Conservation (phyloP, 2,113 vertebrate species). For the Microcebus ravelobensis region DNA sequence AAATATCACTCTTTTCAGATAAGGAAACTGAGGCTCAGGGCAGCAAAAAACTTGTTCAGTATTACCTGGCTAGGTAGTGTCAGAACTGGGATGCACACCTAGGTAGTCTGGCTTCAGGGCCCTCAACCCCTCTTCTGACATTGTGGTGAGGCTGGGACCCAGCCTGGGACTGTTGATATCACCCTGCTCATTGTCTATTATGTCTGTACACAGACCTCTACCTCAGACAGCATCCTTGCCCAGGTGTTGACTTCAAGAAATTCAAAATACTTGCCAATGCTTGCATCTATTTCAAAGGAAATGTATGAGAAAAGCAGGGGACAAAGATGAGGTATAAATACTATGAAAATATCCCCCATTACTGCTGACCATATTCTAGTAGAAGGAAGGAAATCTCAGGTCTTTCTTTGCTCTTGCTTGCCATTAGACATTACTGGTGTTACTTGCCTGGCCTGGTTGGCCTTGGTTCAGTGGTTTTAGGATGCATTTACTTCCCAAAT, state of each 20-base stretch:
- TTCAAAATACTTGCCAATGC: neutral
- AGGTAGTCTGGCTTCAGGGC: neutral
- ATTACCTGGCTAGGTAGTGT: neutral
- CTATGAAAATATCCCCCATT: neutral
- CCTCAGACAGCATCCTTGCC: neutral
- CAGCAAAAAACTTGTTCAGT: neutral
- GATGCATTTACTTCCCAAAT: conserved; percentile 36
- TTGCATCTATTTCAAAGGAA: neutral
- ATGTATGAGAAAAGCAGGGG: neutral
- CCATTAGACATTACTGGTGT: neutral
- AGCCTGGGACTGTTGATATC: neutral
- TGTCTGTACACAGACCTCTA: neutral
- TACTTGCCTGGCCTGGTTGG: neutral
- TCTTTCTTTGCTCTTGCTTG: neutral
- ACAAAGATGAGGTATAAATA: neutral
- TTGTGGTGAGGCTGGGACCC: neutral
- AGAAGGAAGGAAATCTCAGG: neutral
- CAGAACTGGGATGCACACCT: neutral
- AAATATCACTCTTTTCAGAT: conserved; percentile 1
- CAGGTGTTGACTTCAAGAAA: neutral
- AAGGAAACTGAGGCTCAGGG: neutral
- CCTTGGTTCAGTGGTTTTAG: neutral
- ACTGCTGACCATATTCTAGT: neutral
- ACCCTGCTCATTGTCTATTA: neutral
- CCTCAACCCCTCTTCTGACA: neutral